Percentiles rank a stretch among this genome's conserved stretches.
phyloP scores from a whole-genome alignment of 2,888 invertebrate genomes.

The Teinopalpus imperialis region DNA sequence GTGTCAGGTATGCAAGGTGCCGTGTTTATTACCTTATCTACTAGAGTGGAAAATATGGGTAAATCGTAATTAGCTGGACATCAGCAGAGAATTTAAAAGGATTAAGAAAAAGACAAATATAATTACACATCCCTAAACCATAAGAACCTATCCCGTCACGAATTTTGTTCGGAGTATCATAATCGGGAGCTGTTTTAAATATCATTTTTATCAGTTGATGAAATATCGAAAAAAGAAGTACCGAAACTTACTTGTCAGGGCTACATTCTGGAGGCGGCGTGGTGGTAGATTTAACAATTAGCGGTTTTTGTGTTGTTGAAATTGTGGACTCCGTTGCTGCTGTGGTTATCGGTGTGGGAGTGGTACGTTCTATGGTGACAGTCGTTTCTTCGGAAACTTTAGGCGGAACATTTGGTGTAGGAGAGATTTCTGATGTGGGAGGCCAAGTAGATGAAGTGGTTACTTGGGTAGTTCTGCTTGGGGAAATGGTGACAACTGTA shows the following conservation, averaged over 20 bases:
- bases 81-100: no score
- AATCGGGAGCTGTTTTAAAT: no score
- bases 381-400: slow-evolving; percentile 18
- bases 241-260: slow-evolving; percentile 58
- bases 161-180: no score
- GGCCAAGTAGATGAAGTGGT: slow-evolving; percentile 19
- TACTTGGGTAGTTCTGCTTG: no score
- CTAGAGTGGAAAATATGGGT: no score
- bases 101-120: no score
- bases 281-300: slow-evolving; percentile 50
- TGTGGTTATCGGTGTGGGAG: slow-evolving; percentile 1
- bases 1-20: no score
- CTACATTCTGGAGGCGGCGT: slow-evolving; percentile 67
- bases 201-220: no score
- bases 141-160: no score
- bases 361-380: slow-evolving; percentile 11
- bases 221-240: slow-evolving; percentile 2
- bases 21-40: no score
- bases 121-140: no score
- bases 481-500: slow-evolving; percentile 12
- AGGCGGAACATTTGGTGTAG: slow-evolving; percentile 12
- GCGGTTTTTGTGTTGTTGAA: slow-evolving; percentile 23
- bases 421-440: slow-evolving; percentile 1
- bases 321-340: slow-evolving; percentile 22
- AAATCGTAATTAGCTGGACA: no score